A percentile compares a stretch with the other conserved stretches of the same genome.
Conservation (phyloP, 2,888 invertebrate species). For the Drosophila mercatorum region DNA sequence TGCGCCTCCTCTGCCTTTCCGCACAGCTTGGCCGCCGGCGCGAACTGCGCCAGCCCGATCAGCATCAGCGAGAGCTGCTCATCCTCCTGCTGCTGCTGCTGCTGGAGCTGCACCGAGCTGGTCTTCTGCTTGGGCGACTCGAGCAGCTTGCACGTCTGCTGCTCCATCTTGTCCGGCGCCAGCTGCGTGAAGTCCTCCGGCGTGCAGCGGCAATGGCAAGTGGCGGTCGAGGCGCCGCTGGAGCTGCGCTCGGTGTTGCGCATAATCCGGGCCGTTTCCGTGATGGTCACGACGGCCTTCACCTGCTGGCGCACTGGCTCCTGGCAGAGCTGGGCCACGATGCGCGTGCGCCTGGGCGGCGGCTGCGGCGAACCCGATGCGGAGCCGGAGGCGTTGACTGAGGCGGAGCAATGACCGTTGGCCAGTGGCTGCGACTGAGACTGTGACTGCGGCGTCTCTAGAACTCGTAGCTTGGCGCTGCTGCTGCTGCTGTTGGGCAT, state of each 20-base stretch:
- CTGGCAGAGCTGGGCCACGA: conserved; percentile 62
- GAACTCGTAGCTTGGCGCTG: conserved; percentile 79
- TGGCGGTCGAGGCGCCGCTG: conserved; percentile 15
- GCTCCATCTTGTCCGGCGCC: conserved; percentile 83
- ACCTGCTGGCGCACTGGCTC: conserved; percentile 67
- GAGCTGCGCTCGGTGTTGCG: conserved; percentile 47
- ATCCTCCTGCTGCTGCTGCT: conserved; percentile 82
- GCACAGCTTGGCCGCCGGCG: conserved; percentile 86
- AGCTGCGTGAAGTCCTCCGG: conserved; percentile 83
- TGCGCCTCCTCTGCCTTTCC: conserved; percentile 66
- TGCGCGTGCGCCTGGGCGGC: conserved; percentile 63
- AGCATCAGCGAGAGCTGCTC: conserved; percentile 89
- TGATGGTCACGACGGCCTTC: conserved; percentile 70
- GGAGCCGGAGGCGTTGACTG: conserved; percentile 11
- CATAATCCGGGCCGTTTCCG: conserved; percentile 76
- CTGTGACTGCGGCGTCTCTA: conserved; percentile 58
- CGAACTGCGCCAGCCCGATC: conserved; percentile 87
- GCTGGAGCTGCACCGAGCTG: conserved; percentile 45
- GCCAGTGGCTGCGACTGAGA: conserved; percentile 29
- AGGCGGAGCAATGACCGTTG: conserved; percentile 60
- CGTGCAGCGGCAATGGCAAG: conserved; percentile 84
- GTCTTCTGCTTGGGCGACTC: conserved; percentile 80
- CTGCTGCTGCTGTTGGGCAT: conserved; percentile 77
- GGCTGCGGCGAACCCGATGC: conserved; percentile 57
- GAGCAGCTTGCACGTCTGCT: conserved; percentile 83